These are phyloP conservation scores for Acanthisitta chloris DNA, from an alignment of 2,113 vertebrate species.

Conservation along the genomic window DNA sequence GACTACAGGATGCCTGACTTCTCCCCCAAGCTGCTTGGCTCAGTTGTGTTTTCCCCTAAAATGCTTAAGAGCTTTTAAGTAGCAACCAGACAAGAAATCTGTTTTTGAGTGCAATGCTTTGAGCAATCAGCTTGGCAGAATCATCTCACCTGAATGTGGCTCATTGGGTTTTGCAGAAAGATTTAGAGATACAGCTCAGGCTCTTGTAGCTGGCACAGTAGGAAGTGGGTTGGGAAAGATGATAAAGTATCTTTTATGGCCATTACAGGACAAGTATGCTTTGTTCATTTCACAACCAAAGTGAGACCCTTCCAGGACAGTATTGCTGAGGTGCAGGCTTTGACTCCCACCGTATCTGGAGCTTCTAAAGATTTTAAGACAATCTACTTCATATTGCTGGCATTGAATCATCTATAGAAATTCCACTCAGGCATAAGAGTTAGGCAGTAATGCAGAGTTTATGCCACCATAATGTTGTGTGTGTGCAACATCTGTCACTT, in stretches of 20 bases:
- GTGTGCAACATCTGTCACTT: background rate
- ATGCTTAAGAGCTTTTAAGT: background rate
- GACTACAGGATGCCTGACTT: background rate
- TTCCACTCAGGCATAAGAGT: background rate
- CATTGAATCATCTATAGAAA: background rate
- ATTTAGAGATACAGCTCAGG: background rate
- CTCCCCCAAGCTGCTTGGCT: background rate
- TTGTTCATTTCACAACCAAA: background rate
- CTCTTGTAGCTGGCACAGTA: background rate
- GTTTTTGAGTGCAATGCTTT: background rate
- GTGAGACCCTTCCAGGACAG: background rate
- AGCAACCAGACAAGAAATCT: background rate
- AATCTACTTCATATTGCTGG: background rate
- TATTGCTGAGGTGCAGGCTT: background rate
- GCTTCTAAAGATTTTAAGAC: background rate
- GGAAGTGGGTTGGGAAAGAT: background rate
- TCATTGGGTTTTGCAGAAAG: background rate
- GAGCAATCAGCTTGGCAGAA: background rate
- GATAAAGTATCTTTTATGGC: background rate
- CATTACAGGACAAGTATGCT: background rate
- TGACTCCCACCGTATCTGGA: background rate
- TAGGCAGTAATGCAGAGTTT: background rate
- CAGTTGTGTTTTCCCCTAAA: background rate
- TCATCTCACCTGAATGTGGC: background rate
- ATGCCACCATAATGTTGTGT: background rate